Evolutionary conservation across 2,888 invertebrate genomes (phyloP).

Genomic region (Volucella inflata): DNA sequence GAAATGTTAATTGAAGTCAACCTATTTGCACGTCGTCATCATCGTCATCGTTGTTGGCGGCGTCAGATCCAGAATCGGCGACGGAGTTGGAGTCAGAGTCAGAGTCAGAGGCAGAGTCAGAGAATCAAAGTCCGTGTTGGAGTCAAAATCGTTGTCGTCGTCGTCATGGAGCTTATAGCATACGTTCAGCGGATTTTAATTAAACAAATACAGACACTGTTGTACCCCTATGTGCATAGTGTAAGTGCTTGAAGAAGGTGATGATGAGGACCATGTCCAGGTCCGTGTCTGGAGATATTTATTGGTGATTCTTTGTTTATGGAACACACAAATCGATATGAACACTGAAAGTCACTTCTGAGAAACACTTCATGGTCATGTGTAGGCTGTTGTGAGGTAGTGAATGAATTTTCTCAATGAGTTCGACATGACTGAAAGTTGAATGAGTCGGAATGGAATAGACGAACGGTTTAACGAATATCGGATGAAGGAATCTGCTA

Average conservation of each 20-base stretch:
- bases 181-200: conserved; percentile 51
- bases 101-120: not conserved
- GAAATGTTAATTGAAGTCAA: conserved; percentile 74
- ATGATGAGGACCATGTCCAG: conserved; percentile 45
- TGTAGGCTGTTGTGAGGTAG: conserved; percentile 17
- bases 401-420: conserved; percentile 40
- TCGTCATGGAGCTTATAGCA: conserved; percentile 23
- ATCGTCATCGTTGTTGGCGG: not conserved
- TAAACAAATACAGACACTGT: conserved; percentile 53
- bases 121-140: not conserved
- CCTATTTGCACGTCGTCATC: conserved; percentile 66
- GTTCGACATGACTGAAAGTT: not conserved
- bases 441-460: not conserved
- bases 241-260: conserved; percentile 50
- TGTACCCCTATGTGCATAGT: conserved; percentile 6
- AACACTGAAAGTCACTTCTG: conserved; percentile 73
- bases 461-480: conserved; percentile 1
- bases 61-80: not conserved
- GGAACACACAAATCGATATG: conserved; percentile 69
- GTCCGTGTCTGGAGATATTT: conserved; percentile 42
- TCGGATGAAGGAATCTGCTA: conserved; percentile 8
- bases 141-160: conserved; percentile 15
- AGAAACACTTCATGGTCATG: conserved; percentile 54
- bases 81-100: not conserved
- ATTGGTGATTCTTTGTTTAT: conserved; percentile 63